Base-by-base conservation (phyloP, 2,797 vertebrate genomes). In the Tachyglossus aculeatus region DNA sequence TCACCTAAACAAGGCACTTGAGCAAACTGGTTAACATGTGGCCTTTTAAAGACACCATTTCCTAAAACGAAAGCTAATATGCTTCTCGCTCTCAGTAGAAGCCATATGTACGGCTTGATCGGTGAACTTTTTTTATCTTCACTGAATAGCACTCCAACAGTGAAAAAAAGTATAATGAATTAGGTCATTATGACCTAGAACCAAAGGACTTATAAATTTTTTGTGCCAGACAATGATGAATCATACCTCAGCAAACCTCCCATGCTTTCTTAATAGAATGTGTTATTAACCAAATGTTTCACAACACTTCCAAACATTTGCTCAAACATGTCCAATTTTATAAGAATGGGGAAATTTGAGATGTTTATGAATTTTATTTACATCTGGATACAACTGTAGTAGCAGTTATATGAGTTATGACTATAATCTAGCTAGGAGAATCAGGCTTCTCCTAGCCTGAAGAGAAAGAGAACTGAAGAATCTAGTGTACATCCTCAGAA, bases 111-210 rank as follows among this genome's bases (percentile, higher is more conserved):
- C 21, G 18, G 68, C 0, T 70, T 40, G 57, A 39, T 71, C 59
- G 34, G 22, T 74, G 61, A 67, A 69, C 13, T 59, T 39, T 59
- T 39, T 54, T 53, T 69, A 74, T 24, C 33, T 7, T 47, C 76
- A 81, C 47, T 50, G 47, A 11, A 55, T 21, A 72, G 31, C 47
- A n/a, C 7, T 12, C 67, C 24, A 39, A 63, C 39, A 54, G 19
- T 34, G 33, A 73, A 74, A 60, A 63, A 80, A 74, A 61, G 45
- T 48, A 63, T 65, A 77, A 53, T 37, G 66, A 79, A 71, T 52
- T 50, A 71, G 87, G 92, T 91, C 89, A 77, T 24, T 51, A 57
- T 88, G 89, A 92, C 90, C 86, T 40, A 45, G 65, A 88, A 55
- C 47, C 16, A 73, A 77, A 63, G 78, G 47, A 62, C 74, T 67